Base-by-base conservation (phyloP, 2,113 vertebrate genomes). In the Morphnarchus princeps region DNA sequence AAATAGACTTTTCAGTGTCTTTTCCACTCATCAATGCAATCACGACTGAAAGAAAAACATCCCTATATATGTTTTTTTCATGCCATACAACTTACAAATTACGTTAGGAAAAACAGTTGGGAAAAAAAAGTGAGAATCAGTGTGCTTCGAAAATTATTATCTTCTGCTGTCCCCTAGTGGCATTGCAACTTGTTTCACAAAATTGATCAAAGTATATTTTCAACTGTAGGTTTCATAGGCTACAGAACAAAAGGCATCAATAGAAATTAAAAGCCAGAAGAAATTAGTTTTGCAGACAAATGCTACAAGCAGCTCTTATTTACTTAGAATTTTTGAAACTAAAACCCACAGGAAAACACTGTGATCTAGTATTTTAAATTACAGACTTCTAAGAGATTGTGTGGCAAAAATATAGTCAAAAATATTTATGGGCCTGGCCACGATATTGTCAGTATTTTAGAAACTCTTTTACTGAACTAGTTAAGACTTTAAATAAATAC, bases 141-240 rank as follows among this genome's bases (percentile, higher is more conserved):
- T 14, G 38, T 66, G 54, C 84, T 94, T 81, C 38, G 86, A 38
- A 87, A 90, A 87, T 74, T 42, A 93, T 54, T 94, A 92, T 95
- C 94, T 92, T 97, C 76, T 98, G 96, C 97, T 98, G 97, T 52
- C 98, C 98, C 95, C 98, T 98, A 97, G 97, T 95, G 98, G 97
- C 90, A 87, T 22, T 63, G 29, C n/a, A 95, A 57, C 36, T 66
- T 66, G 25, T 90, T 85, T 59, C 81, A 87, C 59, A 87, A 84
- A 88, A 71, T 22, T 52, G 24, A 89, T 67, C 24, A 85, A 50
- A 89, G 47, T 69, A 16, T 40, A 66, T 36, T 71, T 78, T 50
- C 40, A 86, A 52, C 20, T 49, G 19, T 20, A 73, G 16, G 31
- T 25, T 95, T 82, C 76, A 50, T 0, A 42, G 17, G 19, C 69